Evolutionary conservation across 2,888 invertebrate genomes (phyloP).

Genomic region (Anarsia innoxiella): DNA sequence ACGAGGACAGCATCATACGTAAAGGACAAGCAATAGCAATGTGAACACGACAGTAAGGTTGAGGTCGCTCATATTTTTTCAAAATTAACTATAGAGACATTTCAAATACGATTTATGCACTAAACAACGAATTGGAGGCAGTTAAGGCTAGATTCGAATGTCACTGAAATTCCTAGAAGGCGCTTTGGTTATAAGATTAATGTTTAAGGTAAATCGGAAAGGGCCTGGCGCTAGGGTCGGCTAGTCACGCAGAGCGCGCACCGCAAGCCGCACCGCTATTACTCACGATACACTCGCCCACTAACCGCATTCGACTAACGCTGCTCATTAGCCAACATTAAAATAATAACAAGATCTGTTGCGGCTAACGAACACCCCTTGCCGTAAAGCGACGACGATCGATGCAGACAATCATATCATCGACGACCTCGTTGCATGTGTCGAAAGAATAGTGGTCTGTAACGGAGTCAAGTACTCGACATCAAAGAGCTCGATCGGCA

Average conservation of each 20-base stretch:
- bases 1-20: conserved; percentile 2
- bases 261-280: conserved; percentile 47
- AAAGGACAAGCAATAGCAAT: conserved; percentile 8
- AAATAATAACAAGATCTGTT: conserved; percentile 47
- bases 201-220: conserved; percentile 51
- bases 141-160: conserved; percentile 36
- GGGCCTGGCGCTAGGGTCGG: conserved; percentile 37
- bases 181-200: conserved; percentile 46
- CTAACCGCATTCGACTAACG: conserved; percentile 49
- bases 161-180: conserved; percentile 37
- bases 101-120: background rate
- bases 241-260: conserved; percentile 45
- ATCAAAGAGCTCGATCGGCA: conserved; percentile 41
- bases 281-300: conserved; percentile 43
- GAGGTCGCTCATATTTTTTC: conserved; percentile 8
- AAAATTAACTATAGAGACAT: conserved; percentile 5
- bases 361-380: conserved; percentile 30
- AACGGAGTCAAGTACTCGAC: conserved; percentile 19
- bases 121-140: background rate
- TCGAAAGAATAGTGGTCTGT: conserved; percentile 5
- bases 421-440: conserved; percentile 22
- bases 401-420: conserved; percentile 26
- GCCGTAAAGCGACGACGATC: conserved; percentile 16
- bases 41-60: conserved; percentile 11
- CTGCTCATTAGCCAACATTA: conserved; percentile 52